Evolutionary conservation across 2,888 invertebrate species (phyloP), one percentile per base, ranked within the genome.

Genomic region (Sinotaia quadrata): DNA sequence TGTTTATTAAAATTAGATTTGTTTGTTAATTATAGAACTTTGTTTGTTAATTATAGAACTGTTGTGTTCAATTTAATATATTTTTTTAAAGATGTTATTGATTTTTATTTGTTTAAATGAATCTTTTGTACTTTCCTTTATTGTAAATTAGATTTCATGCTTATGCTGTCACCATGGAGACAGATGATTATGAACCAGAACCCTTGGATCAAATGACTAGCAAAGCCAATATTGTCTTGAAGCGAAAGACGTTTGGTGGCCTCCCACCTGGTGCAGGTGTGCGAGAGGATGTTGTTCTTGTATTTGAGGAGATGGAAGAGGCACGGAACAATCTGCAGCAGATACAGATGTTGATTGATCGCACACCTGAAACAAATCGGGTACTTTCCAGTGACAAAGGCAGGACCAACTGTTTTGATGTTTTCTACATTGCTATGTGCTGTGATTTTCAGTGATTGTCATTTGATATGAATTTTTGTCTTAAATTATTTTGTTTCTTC

Each of bases 291-390:
- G 85, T 88, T n/a, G 78, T 87, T 15, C 69, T 78, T 24, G 66
- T 88, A 44, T 88, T 88, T 78, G 87, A 87, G 60, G 88, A 88
- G 71, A 75, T 88, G 68, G 88, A 88, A 60, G 84, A 85, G 63
- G 87, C 87, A 5, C 77, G 85, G 51, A 83, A 79, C 69, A 83
- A 73, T 58, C 72, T 85, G 21, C 71, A 75, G 15, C 85, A 86
- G 67, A 77, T 88, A 8, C 77, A 84, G 60, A 76, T 78, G 34
- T 71, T 87, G 4, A 80, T 85, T 37, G 75, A 80, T 49, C 75
- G 76, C 15, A 52, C 58, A 7, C 71, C 73, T 27, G 67, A 65
- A 31, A 66, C 71, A 85, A 52, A 74, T 84, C 41, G 58, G 1
- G 21, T 29, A 15, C n/a, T 49, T 27, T 24, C 24, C 44, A 68